phyloP scores from a whole-genome alignment of 2,888 invertebrate genomes.

The Pelosia muscerda region DNA sequence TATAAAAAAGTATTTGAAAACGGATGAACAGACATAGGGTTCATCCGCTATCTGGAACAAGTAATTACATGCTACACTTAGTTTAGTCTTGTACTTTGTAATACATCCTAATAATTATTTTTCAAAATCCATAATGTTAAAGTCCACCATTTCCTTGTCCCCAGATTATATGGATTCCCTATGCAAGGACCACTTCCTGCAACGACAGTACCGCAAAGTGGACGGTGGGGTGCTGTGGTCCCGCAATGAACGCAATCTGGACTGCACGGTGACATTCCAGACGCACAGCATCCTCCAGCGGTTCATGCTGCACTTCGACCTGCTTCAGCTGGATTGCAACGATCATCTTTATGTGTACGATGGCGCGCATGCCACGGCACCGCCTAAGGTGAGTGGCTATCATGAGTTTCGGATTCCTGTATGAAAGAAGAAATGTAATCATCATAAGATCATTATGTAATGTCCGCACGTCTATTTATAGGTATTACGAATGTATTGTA shows the following conservation, averaged over 20 bases:
- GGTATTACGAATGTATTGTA: too few relatives aligned
- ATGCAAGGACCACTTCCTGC: constrained; percentile 96
- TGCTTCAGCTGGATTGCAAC: constrained; percentile 96
- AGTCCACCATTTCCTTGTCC: constrained; percentile 62
- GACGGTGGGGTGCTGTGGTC: constrained; percentile 97
- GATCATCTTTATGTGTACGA: constrained; percentile 97
- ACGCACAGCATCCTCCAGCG: constrained; percentile 97
- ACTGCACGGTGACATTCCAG: constrained; percentile 97
- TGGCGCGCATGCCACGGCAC: constrained; percentile 95
- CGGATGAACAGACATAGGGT: too few relatives aligned
- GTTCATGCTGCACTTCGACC: constrained; percentile 97
- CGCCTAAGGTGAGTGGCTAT: constrained; percentile 90
- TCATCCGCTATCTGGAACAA: too few relatives aligned
- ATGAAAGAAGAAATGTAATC: too few relatives aligned
- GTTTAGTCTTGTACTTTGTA: too few relatives aligned
- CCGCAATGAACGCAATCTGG: constrained; percentile 95
- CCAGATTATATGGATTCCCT: constrained; percentile 96
- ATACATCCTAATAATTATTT: too few relatives aligned
- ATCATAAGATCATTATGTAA: too few relatives aligned
- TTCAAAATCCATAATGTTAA: too few relatives aligned
- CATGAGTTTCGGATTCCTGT: background rate
- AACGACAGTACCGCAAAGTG: constrained; percentile 95
- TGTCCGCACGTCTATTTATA: too few relatives aligned
- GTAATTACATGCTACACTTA: too few relatives aligned
- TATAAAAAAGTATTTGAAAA: too few relatives aligned